These are phyloP conservation scores for Brachyptera risi DNA, from an alignment of 2,888 invertebrate species.

Conservation along the genomic window DNA sequence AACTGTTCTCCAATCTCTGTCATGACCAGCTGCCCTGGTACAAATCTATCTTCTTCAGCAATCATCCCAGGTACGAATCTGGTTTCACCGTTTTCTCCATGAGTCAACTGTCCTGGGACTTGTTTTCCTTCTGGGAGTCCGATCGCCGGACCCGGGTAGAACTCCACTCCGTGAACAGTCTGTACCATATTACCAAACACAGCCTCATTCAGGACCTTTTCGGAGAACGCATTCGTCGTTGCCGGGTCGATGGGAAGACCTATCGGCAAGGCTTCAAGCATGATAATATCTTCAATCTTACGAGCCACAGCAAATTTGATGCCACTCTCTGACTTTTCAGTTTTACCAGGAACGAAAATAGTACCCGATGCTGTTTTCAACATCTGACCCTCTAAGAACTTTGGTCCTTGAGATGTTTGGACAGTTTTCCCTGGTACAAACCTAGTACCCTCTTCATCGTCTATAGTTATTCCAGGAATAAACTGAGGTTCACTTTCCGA, in stretches of 20 bases:
- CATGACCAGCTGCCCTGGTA: constrained; percentile 64
- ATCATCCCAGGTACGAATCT: constrained; percentile 66
- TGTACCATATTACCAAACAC: constrained; percentile 66
- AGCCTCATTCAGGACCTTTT: constrained; percentile 43
- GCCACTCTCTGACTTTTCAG: constrained; percentile 47
- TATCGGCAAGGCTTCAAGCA: constrained; percentile 50
- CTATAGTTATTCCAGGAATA: constrained; percentile 56
- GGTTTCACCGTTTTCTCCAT: constrained; percentile 57
- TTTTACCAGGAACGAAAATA: constrained; percentile 58
- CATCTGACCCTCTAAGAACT: constrained; percentile 63
- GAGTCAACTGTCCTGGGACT: constrained; percentile 57
- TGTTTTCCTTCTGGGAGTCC: constrained; percentile 55
- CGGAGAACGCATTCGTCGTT: constrained; percentile 50
- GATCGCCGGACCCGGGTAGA: constrained; percentile 54
- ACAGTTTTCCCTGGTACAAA: constrained; percentile 61
- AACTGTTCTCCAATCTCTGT: constrained; percentile 68
- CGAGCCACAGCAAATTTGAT: constrained; percentile 53
- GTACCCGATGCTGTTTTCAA: constrained; percentile 55
- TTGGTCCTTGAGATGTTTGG: constrained; percentile 58
- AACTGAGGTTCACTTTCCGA: constrained; percentile 52
- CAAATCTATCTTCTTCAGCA: constrained; percentile 59
- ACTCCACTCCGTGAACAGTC: constrained; percentile 60
- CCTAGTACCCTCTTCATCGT: constrained; percentile 45
- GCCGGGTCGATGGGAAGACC: constrained; percentile 56
- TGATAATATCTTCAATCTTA: constrained; percentile 54